A percentile compares a stretch with the other conserved stretches of the same genome.
Evolutionary conservation across 2,888 invertebrate genomes (phyloP).

Genomic region (Chromoteleia sp.): DNA sequence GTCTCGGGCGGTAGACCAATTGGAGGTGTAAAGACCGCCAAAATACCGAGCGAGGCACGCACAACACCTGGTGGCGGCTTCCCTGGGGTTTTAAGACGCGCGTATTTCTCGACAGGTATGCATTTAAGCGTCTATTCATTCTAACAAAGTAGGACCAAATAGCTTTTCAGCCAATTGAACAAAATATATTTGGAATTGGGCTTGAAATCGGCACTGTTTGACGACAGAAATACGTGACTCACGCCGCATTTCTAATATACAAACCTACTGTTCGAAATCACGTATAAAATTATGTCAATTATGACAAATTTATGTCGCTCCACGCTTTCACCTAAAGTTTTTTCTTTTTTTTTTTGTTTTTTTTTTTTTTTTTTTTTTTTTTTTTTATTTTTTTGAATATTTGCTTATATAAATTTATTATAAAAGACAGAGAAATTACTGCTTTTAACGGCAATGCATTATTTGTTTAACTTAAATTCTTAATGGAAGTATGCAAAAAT

Average conservation of each 20-base stretch:
- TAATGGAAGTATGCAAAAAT: too few relatives aligned
- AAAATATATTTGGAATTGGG: slow-evolving; percentile 57
- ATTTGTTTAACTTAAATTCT: too few relatives aligned
- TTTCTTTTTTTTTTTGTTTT: slow-evolving; percentile 8
- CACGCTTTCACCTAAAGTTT: slow-evolving; percentile 41
- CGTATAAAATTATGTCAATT: slow-evolving; percentile 62
- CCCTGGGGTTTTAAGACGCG: slow-evolving; percentile 55
- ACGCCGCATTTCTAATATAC: slow-evolving; percentile 46
- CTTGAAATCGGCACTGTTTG: slow-evolving; percentile 65
- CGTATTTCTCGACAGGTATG: slow-evolving; percentile 65
- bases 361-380: not conserved
- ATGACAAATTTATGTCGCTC: slow-evolving; percentile 56
- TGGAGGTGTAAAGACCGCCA: slow-evolving; percentile 46
- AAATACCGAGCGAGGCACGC: slow-evolving; percentile 51
- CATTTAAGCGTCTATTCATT: slow-evolving; percentile 62
- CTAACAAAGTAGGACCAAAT: slow-evolving; percentile 60
- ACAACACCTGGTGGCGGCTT: slow-evolving; percentile 60
- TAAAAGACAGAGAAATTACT: too few relatives aligned
- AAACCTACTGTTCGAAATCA: slow-evolving; percentile 47
- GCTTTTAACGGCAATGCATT: too few relatives aligned
- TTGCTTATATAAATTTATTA: too few relatives aligned
- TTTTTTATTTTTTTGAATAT: too few relatives aligned
- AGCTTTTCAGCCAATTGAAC: slow-evolving; percentile 65
- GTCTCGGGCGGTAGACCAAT: slow-evolving; percentile 47
- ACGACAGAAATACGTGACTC: slow-evolving; percentile 61